Base-by-base conservation (phyloP, 1,140 invertebrate genomes). In the Dendrolimus punctatus region DNA sequence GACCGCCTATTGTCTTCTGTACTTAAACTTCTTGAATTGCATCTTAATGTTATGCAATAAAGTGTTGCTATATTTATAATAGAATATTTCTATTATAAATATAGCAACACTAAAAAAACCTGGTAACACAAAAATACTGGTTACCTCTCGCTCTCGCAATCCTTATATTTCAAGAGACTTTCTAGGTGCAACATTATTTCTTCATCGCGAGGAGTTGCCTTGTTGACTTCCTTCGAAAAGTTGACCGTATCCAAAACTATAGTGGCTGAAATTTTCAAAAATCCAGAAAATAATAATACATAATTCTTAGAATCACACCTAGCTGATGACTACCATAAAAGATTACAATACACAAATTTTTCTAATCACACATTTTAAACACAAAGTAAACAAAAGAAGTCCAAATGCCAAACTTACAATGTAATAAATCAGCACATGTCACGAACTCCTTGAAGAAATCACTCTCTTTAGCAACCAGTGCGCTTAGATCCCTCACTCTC, bases 201-300 rank as follows among this genome's bases (percentile, higher is more conserved):
- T 2, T 87, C 62, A 73, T 95, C 94, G 51, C 89, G 79, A 5
- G 85, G 70, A 8, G 91, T 94, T 2, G 88, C 90, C 58, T 91
- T 91, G 45, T 90, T 88, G 6, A 91, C 90, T 55, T 90, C 85
- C 52, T 88, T 81, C 0, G 89, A 91, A 49, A 94, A 90, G 61
- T 92, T 93, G 8, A 90, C 89, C 1, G 94, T 95, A 60, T 95
- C 94, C 49, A 92, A 77, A 36, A 94, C 70, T 53, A 95, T 94
- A 5, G 92, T 90, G 53, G 90, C 93, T 95, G 68, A 49, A 86
- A 81, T 39, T 53, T 8, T 48, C 51, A 55, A 53, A 53, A 47
- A 41, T 38, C n/a, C 4, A 51, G 46, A 62, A 46, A 6, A 8
- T 43, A 39, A 53, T 38, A 51, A n/a, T 39, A 23, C 1, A 23